Evolutionary conservation across 23 tunicate genomes (phyloP).

Genomic region (Styela clava): DNA sequence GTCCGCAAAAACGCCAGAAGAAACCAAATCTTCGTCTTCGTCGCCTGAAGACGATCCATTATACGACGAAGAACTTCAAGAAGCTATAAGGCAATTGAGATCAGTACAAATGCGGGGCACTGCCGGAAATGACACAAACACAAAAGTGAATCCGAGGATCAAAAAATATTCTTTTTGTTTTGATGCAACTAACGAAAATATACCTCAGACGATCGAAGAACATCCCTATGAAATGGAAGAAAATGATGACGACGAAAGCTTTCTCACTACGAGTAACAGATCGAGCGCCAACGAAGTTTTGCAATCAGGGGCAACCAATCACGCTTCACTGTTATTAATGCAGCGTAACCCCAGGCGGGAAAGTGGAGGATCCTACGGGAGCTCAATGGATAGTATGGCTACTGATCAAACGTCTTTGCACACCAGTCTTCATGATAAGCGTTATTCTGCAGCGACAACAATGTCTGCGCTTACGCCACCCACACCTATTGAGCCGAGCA

Average conservation of each 20-base stretch:
- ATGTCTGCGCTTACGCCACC: constrained; percentile 28
- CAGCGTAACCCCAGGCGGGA: constrained; percentile 46
- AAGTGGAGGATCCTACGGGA: constrained; percentile 87
- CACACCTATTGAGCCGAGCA: constrained; percentile 3
- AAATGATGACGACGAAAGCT: not conserved
- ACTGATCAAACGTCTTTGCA: constrained; percentile 86
- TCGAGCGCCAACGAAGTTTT: not conserved
- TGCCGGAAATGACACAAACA: not conserved
- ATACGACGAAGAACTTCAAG: not conserved
- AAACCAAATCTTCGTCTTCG: not conserved
- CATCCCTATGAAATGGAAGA: constrained; percentile 27
- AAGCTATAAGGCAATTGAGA: constrained; percentile 7
- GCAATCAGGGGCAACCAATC: not conserved
- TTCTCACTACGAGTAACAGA: not conserved
- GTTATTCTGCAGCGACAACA: constrained; percentile 24
- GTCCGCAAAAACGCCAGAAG: not conserved
- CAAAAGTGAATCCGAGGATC: not conserved
- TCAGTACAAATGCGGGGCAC: not conserved
- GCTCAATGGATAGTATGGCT: constrained; percentile 87
- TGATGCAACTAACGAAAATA: constrained; percentile 24
- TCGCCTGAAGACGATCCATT: not conserved
- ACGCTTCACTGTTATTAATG: not conserved
- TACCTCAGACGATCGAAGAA: constrained; percentile 31
- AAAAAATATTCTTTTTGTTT: constrained; percentile 13
- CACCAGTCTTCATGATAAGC: constrained; percentile 40